Evolutionary conservation across 2,113 vertebrate species (phyloP).

Genomic region (Gopherus flavomarginatus): DNA sequence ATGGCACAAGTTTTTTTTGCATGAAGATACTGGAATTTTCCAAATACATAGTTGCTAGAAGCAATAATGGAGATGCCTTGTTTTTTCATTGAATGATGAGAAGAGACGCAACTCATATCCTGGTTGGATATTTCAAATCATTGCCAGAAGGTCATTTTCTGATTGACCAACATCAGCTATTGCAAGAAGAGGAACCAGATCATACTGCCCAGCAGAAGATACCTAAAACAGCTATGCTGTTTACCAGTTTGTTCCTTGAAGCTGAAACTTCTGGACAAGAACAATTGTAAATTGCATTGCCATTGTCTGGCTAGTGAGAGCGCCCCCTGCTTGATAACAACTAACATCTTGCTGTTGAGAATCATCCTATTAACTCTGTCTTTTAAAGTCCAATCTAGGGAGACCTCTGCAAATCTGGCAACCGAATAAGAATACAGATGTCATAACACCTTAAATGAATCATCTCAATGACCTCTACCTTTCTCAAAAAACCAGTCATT

Average conservation of each 20-base stretch:
- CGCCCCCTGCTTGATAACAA: not conserved
- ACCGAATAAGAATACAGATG: not conserved
- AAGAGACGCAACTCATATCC: not conserved
- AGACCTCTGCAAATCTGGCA: not conserved
- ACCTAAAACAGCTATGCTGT: not conserved
- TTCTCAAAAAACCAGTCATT: not conserved
- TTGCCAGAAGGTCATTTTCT: not conserved
- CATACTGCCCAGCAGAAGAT: too few species aligned
- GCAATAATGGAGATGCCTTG: not conserved
- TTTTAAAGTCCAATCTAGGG: not conserved
- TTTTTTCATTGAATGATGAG: not conserved
- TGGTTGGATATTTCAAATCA: not conserved
- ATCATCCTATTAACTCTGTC: not conserved
- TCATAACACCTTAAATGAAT: not conserved
- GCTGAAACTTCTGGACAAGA: too few species aligned
- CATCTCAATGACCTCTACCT: not conserved
- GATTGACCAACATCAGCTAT: not conserved
- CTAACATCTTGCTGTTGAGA: not conserved
- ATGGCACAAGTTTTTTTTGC: not conserved
- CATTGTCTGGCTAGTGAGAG: not conserved
- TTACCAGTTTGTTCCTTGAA: not conserved
- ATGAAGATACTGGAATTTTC: not conserved
- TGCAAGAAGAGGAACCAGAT: not conserved
- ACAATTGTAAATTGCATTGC: not conserved
- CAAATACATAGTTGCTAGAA: not conserved